phyloP scores from a whole-genome alignment of 2,113 vertebrate species.

The Podarcis cretensis region DNA sequence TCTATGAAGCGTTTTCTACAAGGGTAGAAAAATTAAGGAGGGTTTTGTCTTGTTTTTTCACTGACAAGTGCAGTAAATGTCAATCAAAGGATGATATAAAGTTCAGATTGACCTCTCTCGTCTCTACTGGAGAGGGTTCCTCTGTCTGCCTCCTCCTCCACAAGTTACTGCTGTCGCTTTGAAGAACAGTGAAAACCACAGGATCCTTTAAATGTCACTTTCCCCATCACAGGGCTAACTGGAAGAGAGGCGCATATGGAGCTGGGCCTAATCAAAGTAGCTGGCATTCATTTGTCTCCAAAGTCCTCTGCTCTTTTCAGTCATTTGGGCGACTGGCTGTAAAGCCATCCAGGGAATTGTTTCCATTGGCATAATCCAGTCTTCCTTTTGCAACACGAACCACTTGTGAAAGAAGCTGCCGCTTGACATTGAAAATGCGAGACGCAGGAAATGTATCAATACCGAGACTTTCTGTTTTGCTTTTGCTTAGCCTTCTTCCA shows the following conservation, averaged over 20 bases:
- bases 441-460: not conserved
- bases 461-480: not conserved
- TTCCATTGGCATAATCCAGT: not conserved
- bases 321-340: constrained; percentile 32
- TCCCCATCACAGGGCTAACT: constrained; percentile 21
- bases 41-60: not conserved
- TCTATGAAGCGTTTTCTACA: not conserved
- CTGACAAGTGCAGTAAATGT: not conserved
- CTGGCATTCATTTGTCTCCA: constrained; percentile 12
- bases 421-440: not conserved
- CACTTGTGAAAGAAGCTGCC: not conserved
- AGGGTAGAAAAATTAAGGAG: not conserved
- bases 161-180: constrained; percentile 32
- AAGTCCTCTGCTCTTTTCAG: constrained; percentile 27
- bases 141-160: constrained; percentile 29
- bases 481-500: not conserved
- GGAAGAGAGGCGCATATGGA: not conserved
- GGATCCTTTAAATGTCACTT: not conserved
- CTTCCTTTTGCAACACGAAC: constrained; percentile 14
- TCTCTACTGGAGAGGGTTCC: not conserved
- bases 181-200: constrained; percentile 22
- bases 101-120: not conserved
- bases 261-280: constrained; percentile 30
- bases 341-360: constrained; percentile 37
- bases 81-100: not conserved